phyloP scores from a whole-genome alignment of 2,797 vertebrate species.

The Argya squamiceps region DNA sequence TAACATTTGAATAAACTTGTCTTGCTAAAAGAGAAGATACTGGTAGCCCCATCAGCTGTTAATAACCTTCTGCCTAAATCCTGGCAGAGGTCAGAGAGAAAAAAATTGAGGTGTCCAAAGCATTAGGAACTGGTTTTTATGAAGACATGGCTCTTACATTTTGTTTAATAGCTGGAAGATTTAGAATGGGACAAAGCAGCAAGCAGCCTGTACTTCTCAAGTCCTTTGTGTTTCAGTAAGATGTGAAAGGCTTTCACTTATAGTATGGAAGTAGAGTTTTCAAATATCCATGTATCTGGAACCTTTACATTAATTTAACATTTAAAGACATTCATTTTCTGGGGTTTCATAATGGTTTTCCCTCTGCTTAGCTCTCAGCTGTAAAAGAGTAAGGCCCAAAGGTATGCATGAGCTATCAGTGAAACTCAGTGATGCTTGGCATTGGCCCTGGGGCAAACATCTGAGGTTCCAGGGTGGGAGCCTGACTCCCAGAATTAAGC shows the following conservation, averaged over 20 bases:
- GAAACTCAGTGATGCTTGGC: neutral
- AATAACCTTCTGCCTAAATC: neutral
- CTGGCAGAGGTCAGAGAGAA: neutral
- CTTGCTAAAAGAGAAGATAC: neutral
- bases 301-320: neutral
- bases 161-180: neutral
- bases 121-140: neutral
- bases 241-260: neutral
- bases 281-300: neutral
- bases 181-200: neutral
- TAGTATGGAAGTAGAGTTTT: neutral
- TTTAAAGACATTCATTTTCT: neutral
- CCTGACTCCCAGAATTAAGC: neutral
- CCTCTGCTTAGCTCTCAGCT: neutral
- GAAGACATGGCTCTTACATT: neutral
- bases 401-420: neutral
- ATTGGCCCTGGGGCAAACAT: neutral
- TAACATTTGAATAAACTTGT: constrained; percentile 47
- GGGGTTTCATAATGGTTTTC: neutral
- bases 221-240: neutral
- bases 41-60: neutral
- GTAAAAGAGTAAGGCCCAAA: neutral
- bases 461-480: neutral
- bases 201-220: neutral
- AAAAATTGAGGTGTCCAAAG: neutral